These are phyloP conservation scores for Pygoscelis antarcticus DNA, from an alignment of 2,113 vertebrate species.

Conservation along the genomic window DNA sequence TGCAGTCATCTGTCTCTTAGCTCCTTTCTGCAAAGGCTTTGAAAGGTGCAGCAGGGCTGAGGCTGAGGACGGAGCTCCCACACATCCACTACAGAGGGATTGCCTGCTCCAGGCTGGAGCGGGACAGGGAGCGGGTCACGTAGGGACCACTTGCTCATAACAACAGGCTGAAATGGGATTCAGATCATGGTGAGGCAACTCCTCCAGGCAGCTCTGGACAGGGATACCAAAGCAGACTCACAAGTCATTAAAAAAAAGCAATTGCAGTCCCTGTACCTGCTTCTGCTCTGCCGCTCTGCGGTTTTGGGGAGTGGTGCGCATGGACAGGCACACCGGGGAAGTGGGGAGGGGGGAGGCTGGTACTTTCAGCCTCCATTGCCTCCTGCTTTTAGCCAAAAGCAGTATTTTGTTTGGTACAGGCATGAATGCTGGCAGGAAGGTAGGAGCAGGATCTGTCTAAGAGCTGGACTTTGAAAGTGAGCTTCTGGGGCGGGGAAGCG, in stretches of 20 bases:
- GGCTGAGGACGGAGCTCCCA: background rate
- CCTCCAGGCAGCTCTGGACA: background rate
- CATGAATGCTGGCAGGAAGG: background rate
- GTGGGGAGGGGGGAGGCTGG: background rate
- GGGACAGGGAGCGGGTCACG: accelerated
- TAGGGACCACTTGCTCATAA: background rate
- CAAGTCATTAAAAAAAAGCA: background rate
- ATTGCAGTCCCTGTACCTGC: background rate
- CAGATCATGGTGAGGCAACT: background rate
- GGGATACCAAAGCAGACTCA: background rate
- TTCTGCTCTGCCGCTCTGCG: background rate
- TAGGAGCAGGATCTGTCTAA: background rate
- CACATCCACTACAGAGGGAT: background rate
- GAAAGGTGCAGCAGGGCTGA: background rate
- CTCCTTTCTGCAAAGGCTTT: background rate
- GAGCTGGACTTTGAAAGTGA: background rate
- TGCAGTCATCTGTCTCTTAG: background rate
- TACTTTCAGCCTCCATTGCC: background rate
- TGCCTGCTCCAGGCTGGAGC: background rate
- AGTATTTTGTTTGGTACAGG: background rate
- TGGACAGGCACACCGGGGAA: background rate
- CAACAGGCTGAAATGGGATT: background rate
- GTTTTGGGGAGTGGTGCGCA: background rate
- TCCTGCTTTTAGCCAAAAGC: background rate
- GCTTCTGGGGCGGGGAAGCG: background rate